Conservation (phyloP, 1,140 invertebrate species). For the Nebria ingens region DNA sequence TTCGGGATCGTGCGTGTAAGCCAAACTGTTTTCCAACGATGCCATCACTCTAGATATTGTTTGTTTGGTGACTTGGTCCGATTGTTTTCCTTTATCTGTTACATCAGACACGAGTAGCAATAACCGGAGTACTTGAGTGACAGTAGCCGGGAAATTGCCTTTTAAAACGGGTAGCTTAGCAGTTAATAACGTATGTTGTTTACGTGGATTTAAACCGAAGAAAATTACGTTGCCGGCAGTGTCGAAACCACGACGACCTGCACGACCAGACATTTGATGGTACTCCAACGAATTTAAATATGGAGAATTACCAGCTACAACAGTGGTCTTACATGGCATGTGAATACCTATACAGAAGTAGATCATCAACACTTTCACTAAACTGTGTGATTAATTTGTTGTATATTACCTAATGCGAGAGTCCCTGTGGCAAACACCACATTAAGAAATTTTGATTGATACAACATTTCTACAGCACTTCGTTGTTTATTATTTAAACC, state of each 20-base stretch:
- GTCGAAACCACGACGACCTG: conserved; percentile 13
- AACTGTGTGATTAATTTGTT: background rate
- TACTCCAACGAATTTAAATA: conserved; percentile 19
- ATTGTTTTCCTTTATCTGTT: conserved; percentile 7
- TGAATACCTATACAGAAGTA: conserved; percentile 18
- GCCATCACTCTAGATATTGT: conserved; percentile 5
- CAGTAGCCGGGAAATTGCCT: conserved; percentile 12
- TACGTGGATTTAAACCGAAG: conserved; percentile 8
- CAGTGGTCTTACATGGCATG: conserved; percentile 22
- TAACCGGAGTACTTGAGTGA: conserved; percentile 7
- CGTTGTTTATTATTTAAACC: conserved; percentile 15
- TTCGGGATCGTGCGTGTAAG: conserved; percentile 7
- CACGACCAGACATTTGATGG: conserved; percentile 20
- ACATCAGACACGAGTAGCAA: conserved; percentile 12
- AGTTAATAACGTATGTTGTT: conserved; percentile 12
- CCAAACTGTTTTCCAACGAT: conserved; percentile 14
- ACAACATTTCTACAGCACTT: conserved; percentile 20
- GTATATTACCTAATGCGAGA: conserved; percentile 14
- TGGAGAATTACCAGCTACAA: conserved; percentile 17
- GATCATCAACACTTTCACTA: background rate
- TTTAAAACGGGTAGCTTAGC: conserved; percentile 9
- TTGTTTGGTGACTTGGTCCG: conserved; percentile 8
- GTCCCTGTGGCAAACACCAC: conserved; percentile 18
- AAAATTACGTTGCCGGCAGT: conserved; percentile 14
- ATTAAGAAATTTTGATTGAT: conserved; percentile 18